Conservation (phyloP, 2,888 invertebrate species). For the Schrankia costaestrigalis region DNA sequence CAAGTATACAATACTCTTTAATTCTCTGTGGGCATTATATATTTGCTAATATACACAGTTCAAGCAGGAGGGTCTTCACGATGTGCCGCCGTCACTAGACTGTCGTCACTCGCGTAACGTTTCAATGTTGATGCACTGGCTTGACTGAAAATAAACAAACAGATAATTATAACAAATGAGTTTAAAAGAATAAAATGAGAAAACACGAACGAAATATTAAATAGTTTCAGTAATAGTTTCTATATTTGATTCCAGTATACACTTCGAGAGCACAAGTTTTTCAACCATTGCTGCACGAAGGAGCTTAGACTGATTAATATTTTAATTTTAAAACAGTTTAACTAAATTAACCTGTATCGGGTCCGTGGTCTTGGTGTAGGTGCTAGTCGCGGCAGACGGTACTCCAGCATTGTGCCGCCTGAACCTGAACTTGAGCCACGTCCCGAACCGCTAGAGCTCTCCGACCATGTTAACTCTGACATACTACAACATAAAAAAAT, state of each 20-base stretch:
- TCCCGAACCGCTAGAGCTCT: slow-evolving; percentile 73
- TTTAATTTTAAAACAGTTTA: not conserved
- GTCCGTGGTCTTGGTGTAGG: slow-evolving; percentile 63
- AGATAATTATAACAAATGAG: too few relatives aligned
- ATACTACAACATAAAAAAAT: slow-evolving; percentile 35
- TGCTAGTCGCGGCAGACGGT: slow-evolving; percentile 60
- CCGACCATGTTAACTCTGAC: slow-evolving; percentile 73
- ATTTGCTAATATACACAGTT: too few relatives aligned
- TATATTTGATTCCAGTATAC: too few relatives aligned
- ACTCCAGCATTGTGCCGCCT: slow-evolving; percentile 51
- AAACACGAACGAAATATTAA: too few relatives aligned
- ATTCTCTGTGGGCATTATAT: too few relatives aligned
- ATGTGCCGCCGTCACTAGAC: slow-evolving; percentile 66
- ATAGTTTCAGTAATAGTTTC: too few relatives aligned
- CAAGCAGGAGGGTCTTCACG: too few relatives aligned
- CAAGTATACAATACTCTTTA: too few relatives aligned
- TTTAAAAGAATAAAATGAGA: too few relatives aligned
- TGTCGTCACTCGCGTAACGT: slow-evolving; percentile 75
- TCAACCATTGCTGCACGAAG: too few relatives aligned
- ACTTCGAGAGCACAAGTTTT: too few relatives aligned
- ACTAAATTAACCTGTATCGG: slow-evolving; percentile 52
- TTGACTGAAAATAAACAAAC: slow-evolving; percentile 45
- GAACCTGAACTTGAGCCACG: slow-evolving; percentile 75
- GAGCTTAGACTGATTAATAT: too few relatives aligned
- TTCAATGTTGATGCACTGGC: slow-evolving; percentile 64